Evolutionary conservation across 1,140 invertebrate genomes (phyloP).

Genomic region (Anastrepha obliqua): DNA sequence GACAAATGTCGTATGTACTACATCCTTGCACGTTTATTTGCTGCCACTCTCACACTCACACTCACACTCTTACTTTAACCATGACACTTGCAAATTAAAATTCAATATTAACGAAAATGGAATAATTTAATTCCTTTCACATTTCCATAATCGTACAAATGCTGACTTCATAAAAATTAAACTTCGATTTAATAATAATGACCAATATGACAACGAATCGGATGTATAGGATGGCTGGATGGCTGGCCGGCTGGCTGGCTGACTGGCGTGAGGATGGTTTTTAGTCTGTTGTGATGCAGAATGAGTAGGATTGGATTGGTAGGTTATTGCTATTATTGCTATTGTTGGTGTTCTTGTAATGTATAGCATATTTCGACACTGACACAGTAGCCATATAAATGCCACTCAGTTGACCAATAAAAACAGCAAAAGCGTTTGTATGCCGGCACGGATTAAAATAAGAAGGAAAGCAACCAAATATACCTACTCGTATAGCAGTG

Average conservation of each 20-base stretch:
- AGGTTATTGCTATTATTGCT: not conserved
- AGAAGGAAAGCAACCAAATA: constrained; percentile 9
- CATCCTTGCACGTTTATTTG: not conserved
- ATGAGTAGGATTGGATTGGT: not conserved
- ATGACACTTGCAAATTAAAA: constrained; percentile 70
- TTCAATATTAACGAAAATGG: constrained; percentile 72
- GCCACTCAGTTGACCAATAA: constrained; percentile 49
- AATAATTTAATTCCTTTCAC: constrained; percentile 69
- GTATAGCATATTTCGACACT: constrained; percentile 5
- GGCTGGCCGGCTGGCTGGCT: not conserved
- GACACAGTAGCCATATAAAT: constrained; percentile 36
- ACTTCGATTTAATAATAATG: constrained; percentile 71
- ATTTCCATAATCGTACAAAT: constrained; percentile 71
- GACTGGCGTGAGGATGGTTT: not conserved
- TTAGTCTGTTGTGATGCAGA: not conserved
- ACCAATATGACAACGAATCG: constrained; percentile 62
- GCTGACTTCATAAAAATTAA: constrained; percentile 73
- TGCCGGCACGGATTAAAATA: constrained; percentile 10
- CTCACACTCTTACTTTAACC: no score
- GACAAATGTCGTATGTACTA: no score
- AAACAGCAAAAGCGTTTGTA: constrained; percentile 19
- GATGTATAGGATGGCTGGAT: not conserved
- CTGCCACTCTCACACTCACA: no score
- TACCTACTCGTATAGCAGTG: not conserved
- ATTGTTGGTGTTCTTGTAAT: not conserved